phyloP scores from a whole-genome alignment of 2,797 vertebrate species.

The Urocyon cinereoargenteus region DNA sequence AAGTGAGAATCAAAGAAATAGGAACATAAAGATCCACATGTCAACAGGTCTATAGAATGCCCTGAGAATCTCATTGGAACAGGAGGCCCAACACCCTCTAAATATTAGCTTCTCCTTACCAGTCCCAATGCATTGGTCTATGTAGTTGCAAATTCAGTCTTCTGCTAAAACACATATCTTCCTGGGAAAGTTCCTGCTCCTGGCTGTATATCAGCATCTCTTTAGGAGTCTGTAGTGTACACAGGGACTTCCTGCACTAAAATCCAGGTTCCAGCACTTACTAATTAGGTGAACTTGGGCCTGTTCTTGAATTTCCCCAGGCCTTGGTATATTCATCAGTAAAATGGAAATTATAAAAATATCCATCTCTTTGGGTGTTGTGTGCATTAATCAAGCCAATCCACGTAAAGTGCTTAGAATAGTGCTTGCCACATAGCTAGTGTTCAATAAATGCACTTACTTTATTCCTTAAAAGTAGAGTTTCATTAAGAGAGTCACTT shows the following conservation, averaged over 20 bases:
- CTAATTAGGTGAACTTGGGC: neutral
- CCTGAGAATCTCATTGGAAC: neutral
- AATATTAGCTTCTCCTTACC: neutral
- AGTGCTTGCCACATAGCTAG: neutral
- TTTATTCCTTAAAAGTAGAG: constrained; percentile 9
- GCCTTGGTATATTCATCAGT: neutral
- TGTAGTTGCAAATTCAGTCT: neutral
- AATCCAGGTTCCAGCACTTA: neutral
- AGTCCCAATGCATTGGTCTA: neutral
- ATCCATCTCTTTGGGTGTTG: neutral
- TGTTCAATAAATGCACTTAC: neutral
- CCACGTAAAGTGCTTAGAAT: neutral
- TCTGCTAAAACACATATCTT: neutral
- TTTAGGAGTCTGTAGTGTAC: neutral
- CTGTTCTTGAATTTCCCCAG: constrained; percentile 1
- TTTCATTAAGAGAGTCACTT: neutral
- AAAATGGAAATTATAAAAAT: constrained; percentile 29
- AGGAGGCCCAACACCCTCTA: neutral
- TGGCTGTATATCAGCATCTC: neutral
- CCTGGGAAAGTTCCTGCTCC: neutral
- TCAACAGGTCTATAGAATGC: constrained; percentile 15
- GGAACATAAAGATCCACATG: constrained; percentile 26
- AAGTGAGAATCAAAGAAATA: constrained; percentile 70
- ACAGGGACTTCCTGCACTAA: neutral
- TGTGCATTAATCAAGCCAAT: neutral